Evolutionary conservation across 2,113 vertebrate species (phyloP).

Genomic region (Campylomormyrus numenius): DNA sequence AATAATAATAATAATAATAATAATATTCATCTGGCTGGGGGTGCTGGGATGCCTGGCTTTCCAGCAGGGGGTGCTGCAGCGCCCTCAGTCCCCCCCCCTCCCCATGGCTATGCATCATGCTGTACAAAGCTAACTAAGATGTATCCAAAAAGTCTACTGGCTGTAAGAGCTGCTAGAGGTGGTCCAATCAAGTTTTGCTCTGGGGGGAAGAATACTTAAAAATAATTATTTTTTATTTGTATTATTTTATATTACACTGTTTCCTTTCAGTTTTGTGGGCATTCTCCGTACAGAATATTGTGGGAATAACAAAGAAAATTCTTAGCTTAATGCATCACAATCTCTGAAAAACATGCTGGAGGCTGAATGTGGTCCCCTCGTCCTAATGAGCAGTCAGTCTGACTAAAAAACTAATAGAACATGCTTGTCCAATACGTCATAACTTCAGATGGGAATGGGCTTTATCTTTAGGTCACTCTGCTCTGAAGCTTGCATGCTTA

Average conservation of each 20-base stretch:
- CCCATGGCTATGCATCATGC: neutral
- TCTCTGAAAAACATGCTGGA: neutral
- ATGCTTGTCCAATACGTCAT: neutral
- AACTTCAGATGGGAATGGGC: neutral
- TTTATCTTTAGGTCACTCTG: neutral
- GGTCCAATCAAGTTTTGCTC: neutral
- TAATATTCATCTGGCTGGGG: neutral
- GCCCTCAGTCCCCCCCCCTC: too few relatives aligned
- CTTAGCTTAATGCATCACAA: neutral
- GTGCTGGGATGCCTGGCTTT: neutral
- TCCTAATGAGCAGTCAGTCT: neutral
- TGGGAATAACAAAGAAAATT: neutral
- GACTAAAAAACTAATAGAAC: neutral
- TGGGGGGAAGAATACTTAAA: neutral
- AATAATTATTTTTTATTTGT: neutral
- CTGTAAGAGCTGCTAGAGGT: neutral
- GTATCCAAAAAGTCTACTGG: neutral
- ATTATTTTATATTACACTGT: neutral
- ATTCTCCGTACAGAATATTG: neutral
- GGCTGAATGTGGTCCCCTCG: neutral
- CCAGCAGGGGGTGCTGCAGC: too few relatives aligned
- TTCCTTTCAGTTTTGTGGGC: neutral
- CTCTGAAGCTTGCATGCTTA: neutral
- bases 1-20: too few relatives aligned
- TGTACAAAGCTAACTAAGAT: neutral